Evolutionary conservation across 2,888 invertebrate genomes (phyloP), one percentile per base, ranked within the genome.

Genomic region (Lasioglossum villosulum): DNA sequence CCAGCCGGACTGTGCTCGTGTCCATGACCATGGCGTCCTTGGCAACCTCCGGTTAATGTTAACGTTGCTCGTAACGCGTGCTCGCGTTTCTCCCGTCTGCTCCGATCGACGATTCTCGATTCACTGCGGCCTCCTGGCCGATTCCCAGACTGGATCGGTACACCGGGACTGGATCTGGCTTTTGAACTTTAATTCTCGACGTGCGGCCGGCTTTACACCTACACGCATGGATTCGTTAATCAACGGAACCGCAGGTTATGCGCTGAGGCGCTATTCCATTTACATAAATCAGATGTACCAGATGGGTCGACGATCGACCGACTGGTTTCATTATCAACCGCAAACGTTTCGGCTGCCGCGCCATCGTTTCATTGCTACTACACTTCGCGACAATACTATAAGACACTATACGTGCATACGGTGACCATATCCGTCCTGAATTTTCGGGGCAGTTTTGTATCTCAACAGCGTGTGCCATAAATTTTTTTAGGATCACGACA

Each of bases 1-100:
- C 95, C 68, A 96, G 93, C 12, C 96, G 95, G 70, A 96, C 95
- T 2, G 95, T 95, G 78, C 94, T 92, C 23, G 94, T 94, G 84
- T 95, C 95, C 91, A 95, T 92, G 56, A 91, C 92, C 94, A 94
- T 59, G 80, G 27, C n/a, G 81, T 72, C 75, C 84, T 85, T 71
- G 74, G n/a, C 39, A 30, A 23, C 10, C 68, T 48, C 23, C 73
- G 76, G 45, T 42, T 23, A 5, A 66, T 52, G 59, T 34, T 39
- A 78, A 84, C 77, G 75, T 27, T 63, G 76, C n/a, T 5, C 14
- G 14, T 14, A 27, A 63, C 59, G 27, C 84, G 34, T 34, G 37
- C 23, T 14, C 56, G 74, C 85, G 52, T 23, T 59, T 37, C 52
- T 14, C 59, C 14, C 56, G 71, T 75, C 74, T 59, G 66, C 74